A percentile compares a stretch with the other conserved stretches of the same genome.
Evolutionary conservation across 92 coral and sea anemone species (phyloP).

Genomic region (Isaurus tuberculatus): DNA sequence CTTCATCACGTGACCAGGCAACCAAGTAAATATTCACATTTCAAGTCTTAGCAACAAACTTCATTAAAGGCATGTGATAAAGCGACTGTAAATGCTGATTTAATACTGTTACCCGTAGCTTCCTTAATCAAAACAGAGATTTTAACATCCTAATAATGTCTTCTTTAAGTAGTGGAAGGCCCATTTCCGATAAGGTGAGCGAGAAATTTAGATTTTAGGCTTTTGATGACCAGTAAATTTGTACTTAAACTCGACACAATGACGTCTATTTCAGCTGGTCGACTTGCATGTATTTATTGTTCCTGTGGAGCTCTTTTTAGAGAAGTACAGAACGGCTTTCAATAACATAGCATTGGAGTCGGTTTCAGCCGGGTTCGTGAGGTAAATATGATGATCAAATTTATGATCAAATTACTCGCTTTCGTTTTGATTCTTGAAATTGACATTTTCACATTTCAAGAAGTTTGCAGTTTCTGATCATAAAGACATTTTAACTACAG

Average conservation of each 20-base stretch:
- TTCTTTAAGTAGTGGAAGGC: conserved; percentile 47
- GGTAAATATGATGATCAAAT: conserved; percentile 55
- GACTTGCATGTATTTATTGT: conserved; percentile 99
- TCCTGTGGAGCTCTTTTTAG: conserved; percentile 95
- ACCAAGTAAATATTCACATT: conserved; percentile 35
- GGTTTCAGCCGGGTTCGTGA: conserved; percentile 98
- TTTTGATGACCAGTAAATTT: neutral
- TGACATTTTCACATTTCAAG: neutral
- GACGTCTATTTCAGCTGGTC: conserved; percentile 75
- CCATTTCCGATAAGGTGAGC: conserved; percentile 60
- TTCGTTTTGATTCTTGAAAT: neutral
- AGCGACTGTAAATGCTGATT: conserved; percentile 22
- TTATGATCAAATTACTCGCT: no score
- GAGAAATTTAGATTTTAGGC: neutral
- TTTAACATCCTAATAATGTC: conserved; percentile 53
- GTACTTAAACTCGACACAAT: neutral
- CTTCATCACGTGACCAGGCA: conserved; percentile 48
- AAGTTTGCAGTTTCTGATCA: neutral
- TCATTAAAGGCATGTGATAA: conserved; percentile 36
- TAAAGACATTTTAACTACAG: conserved; percentile 48
- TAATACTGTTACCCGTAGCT: conserved; percentile 1
- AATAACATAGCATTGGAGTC: conserved; percentile 97
- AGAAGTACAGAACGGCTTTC: conserved; percentile 96
- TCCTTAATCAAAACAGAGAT: neutral
- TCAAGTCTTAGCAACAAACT: conserved; percentile 40